A percentile compares a stretch with the other conserved stretches of the same genome.
Evolutionary conservation across 2,888 invertebrate genomes (phyloP).

Genomic region (Hirtodrosophila cameraria): DNA sequence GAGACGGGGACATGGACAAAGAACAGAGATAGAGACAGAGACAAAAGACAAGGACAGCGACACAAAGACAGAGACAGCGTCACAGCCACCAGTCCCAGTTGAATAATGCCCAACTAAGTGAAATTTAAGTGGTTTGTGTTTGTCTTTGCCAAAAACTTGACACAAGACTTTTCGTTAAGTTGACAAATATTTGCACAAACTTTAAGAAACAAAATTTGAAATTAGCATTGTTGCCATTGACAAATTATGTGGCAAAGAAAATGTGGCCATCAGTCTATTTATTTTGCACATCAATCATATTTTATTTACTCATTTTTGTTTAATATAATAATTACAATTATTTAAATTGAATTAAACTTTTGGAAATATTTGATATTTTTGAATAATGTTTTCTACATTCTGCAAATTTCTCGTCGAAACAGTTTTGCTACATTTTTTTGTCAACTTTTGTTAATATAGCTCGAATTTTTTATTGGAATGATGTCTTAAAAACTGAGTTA

Average conservation of each 20-base stretch:
- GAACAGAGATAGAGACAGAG: no score
- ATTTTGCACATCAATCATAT: background rate
- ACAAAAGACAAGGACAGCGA: background rate
- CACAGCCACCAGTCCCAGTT: background rate
- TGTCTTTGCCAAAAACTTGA: conserved; percentile 23
- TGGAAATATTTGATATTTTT: no score
- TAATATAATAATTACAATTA: no score
- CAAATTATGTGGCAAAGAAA: background rate
- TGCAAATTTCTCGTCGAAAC: no score
- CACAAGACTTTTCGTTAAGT: background rate
- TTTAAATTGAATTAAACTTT: no score
- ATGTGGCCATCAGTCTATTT: background rate
- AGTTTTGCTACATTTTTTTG: no score
- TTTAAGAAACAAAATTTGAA: background rate
- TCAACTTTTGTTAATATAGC: no score
- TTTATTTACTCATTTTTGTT: background rate
- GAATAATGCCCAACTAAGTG: conserved; percentile 53
- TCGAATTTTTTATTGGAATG: no score
- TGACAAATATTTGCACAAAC: background rate
- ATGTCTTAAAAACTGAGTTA: no score
- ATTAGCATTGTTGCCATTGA: background rate
- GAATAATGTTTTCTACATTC: no score
- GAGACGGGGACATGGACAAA: no score
- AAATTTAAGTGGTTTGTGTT: conserved; percentile 49
- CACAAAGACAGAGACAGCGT: background rate